Evolutionary conservation across 2,797 vertebrate genomes (phyloP).

Genomic region (Tamandua tetradactyla): DNA sequence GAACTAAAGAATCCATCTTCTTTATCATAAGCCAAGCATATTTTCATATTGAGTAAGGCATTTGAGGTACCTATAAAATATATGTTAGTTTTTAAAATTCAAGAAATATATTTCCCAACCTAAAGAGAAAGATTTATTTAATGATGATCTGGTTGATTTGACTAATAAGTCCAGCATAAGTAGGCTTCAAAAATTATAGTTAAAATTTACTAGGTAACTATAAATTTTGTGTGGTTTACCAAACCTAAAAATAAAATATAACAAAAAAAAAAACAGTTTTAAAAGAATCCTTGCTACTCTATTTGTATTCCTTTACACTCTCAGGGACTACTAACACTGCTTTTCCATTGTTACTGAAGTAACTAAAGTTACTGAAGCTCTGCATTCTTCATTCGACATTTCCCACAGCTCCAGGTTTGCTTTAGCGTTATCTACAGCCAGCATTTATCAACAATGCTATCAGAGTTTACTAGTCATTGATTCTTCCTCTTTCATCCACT

Average conservation of each 20-base stretch:
- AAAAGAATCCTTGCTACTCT: background rate
- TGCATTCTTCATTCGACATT: conserved; percentile 45
- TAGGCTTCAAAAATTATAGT: conserved; percentile 18
- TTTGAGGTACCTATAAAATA: conserved; percentile 37
- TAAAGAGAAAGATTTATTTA: conserved; percentile 49
- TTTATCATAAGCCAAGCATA: background rate
- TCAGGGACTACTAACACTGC: background rate
- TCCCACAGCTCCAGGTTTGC: conserved; percentile 44
- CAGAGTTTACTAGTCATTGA: conserved; percentile 72
- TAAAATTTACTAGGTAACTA: background rate
- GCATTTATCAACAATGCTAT: conserved; percentile 68
- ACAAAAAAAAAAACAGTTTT: background rate
- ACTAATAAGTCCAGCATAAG: conserved; percentile 11
- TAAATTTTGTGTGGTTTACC: background rate
- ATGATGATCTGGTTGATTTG: conserved; percentile 35
- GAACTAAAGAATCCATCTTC: background rate
- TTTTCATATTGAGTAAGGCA: background rate
- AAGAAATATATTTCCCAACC: conserved; percentile 34
- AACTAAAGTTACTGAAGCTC: background rate
- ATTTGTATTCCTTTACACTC: background rate
- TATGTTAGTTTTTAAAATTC: conserved; percentile 28
- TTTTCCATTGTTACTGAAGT: background rate
- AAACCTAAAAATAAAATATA: conserved; percentile 45
- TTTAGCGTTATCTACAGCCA: conserved; percentile 45
- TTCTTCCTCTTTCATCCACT: conserved; percentile 78